These are phyloP conservation scores for Anaspis maculata DNA, from an alignment of 2,888 invertebrate genomes.

Conservation along the genomic window DNA sequence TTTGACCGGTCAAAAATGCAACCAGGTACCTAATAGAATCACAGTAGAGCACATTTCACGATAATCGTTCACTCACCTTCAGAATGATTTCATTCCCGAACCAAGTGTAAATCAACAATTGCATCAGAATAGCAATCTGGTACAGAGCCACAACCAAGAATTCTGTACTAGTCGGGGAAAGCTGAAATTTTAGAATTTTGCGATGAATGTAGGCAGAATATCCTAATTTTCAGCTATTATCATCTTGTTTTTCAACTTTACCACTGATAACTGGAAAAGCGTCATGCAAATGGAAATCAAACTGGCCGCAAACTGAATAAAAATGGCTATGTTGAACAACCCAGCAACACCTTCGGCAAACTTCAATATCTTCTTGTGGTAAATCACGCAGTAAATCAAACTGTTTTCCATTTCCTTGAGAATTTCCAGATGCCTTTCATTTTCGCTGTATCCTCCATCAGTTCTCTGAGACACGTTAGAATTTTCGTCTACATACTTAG, in stretches of 20 bases:
- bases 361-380: not conserved
- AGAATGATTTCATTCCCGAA: not conserved
- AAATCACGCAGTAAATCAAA: not conserved
- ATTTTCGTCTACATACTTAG: too few species aligned
- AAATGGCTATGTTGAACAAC: not conserved
- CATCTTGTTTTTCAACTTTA: too few species aligned
- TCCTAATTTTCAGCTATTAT: too few species aligned
- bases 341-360: not conserved
- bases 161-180: not conserved
- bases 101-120: not conserved
- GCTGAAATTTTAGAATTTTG: too few species aligned
- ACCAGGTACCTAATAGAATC: too few species aligned
- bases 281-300: not conserved
- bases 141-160: not conserved
- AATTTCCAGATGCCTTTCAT: too few species aligned
- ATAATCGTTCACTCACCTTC: too few species aligned
- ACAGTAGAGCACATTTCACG: too few species aligned
- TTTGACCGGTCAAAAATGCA: too few species aligned
- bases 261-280: not conserved
- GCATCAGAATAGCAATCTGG: not conserved
- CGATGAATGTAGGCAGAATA: too few species aligned
- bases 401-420: not conserved
- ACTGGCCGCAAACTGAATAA: not conserved
- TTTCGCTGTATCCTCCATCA: too few species aligned
- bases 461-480: too few species aligned